A percentile compares a stretch with the other conserved stretches of the same genome.
Evolutionary conservation across 2,797 vertebrate genomes (phyloP).

Genomic region (Zenarchopterus dispar): DNA sequence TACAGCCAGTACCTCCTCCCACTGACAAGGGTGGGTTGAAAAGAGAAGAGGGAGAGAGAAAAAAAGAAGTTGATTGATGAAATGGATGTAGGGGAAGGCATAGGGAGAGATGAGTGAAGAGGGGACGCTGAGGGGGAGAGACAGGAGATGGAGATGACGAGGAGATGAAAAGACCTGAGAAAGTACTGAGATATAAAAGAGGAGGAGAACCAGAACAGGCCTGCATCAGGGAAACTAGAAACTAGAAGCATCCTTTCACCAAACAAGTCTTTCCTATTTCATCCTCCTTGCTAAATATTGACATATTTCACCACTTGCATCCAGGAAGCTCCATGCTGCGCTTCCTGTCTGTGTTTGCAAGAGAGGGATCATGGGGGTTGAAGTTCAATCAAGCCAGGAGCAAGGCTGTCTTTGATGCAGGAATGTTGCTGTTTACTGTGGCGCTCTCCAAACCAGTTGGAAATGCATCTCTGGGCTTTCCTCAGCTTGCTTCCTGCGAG

Average conservation of each 20-base stretch:
- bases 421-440: constrained; percentile 63
- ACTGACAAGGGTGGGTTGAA: constrained; percentile 32
- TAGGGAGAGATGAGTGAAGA: constrained; percentile 33
- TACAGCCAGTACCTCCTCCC: constrained; percentile 39
- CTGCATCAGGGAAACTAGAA: constrained; percentile 41
- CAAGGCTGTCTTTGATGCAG: constrained; percentile 65
- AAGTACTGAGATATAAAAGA: constrained; percentile 40
- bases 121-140: constrained; percentile 43
- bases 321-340: constrained; percentile 66
- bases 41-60: constrained; percentile 28
- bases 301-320: constrained; percentile 63
- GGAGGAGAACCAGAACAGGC: constrained; percentile 21
- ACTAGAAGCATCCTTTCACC: constrained; percentile 56
- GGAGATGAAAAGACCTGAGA: constrained; percentile 57
- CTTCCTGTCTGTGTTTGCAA: constrained; percentile 74
- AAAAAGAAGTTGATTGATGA: constrained; percentile 36
- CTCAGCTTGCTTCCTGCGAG: constrained; percentile 62
- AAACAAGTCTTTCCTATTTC: constrained; percentile 56
- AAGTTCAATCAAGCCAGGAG: constrained; percentile 65
- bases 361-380: constrained; percentile 71
- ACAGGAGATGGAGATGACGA: constrained; percentile 26
- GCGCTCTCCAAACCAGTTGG: constrained; percentile 50
- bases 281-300: constrained; percentile 61
- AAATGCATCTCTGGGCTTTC: constrained; percentile 69
- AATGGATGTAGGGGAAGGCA: constrained; percentile 44